Percentiles rank a stretch among this genome's conserved stretches.
phyloP scores from a whole-genome alignment of 2,797 vertebrate species.

The Enoplosus armatus region DNA sequence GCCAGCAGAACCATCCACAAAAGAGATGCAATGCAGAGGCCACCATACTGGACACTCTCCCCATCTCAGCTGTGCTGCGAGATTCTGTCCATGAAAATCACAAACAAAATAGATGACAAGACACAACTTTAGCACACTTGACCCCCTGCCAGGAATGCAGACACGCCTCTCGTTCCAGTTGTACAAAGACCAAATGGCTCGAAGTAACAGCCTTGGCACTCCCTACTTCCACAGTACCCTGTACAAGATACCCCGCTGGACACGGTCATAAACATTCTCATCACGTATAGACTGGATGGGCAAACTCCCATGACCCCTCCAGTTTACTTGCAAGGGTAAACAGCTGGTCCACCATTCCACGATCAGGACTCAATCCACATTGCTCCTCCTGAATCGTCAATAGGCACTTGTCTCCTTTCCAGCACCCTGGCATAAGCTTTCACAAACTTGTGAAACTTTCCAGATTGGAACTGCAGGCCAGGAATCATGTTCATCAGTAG shows the following conservation, averaged over 20 bases:
- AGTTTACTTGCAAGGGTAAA: not conserved
- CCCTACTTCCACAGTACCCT: not conserved
- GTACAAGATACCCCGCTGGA: not conserved
- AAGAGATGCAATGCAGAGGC: not conserved
- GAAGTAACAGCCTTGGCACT: not conserved
- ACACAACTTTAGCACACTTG: not conserved
- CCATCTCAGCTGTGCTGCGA: not conserved
- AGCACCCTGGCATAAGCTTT: not conserved
- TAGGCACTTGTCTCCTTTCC: not conserved
- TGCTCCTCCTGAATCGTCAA: not conserved
- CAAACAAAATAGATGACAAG: not conserved
- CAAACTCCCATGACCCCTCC: not conserved
- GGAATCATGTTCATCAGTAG: not conserved
- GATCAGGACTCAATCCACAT: not conserved
- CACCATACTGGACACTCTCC: not conserved
- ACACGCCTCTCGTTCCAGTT: constrained; percentile 14
- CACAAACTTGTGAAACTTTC: not conserved
- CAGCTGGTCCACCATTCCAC: not conserved
- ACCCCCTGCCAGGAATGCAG: constrained; percentile 1
- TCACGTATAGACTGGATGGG: not conserved
- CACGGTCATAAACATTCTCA: not conserved
- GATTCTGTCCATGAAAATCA: not conserved
- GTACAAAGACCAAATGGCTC: not conserved
- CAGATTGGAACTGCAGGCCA: not conserved
- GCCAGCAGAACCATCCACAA: no score